Conservation (phyloP, 2,888 invertebrate genomes). For the Mesodorylaimus sp. region DNA sequence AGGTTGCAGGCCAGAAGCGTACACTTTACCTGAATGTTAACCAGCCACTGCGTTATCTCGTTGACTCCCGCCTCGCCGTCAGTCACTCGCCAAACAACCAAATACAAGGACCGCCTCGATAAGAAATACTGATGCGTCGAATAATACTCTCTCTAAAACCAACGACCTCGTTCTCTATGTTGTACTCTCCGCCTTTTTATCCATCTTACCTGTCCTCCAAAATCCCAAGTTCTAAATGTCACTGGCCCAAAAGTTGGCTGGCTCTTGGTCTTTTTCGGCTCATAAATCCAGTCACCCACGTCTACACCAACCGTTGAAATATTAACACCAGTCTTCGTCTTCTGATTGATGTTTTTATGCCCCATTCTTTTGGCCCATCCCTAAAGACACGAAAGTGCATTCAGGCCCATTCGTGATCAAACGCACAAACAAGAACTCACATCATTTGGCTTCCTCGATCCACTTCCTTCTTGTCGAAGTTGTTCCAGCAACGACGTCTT, state of each 20-base stretch:
- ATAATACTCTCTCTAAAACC: constrained; percentile 59
- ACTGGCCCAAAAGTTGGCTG: constrained; percentile 53
- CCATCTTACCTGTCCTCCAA: constrained; percentile 60
- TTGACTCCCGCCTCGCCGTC: constrained; percentile 76
- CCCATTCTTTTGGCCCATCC: constrained; percentile 92
- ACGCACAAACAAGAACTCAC: constrained; percentile 27
- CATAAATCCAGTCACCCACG: constrained; percentile 82
- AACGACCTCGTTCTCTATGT: not conserved
- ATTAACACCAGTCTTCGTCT: constrained; percentile 54
- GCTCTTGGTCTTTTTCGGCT: constrained; percentile 32
- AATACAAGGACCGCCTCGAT: constrained; percentile 75
- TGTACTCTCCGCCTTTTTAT: constrained; percentile 21
- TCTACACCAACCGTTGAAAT: constrained; percentile 94
- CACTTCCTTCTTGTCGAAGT: constrained; percentile 62
- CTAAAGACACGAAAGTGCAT: constrained; percentile 34
- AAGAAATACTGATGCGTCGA: constrained; percentile 96
- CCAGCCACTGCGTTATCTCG: constrained; percentile 79
- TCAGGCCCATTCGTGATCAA: not conserved
- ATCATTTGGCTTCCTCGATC: constrained; percentile 50
- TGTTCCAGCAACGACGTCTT: constrained; percentile 74
- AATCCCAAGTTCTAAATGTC: constrained; percentile 80
- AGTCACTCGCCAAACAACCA: constrained; percentile 81
- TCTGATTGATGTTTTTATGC: constrained; percentile 57
- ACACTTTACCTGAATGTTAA: constrained; percentile 56
- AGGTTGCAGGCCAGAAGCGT: too few species aligned